phyloP scores from a whole-genome alignment of 2,113 vertebrate species.

The Silurus asotus region DNA sequence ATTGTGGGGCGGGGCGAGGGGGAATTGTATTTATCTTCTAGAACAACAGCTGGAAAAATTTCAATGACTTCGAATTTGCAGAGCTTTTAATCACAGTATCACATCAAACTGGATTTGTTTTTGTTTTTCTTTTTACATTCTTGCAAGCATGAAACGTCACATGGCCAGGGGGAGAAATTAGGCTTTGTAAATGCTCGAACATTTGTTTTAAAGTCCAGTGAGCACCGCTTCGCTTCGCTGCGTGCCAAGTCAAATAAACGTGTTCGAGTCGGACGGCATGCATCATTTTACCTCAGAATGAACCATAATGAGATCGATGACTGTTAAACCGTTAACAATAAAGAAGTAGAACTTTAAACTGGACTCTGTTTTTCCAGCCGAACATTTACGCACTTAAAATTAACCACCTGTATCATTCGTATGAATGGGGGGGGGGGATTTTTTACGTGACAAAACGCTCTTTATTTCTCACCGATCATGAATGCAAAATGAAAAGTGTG shows the following conservation, averaged over 20 bases:
- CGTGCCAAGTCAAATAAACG: neutral
- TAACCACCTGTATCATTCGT: neutral
- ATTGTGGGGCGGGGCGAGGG: neutral
- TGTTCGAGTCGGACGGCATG: neutral
- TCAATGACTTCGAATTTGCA: neutral
- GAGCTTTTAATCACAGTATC: too few species aligned
- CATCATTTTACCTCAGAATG: neutral
- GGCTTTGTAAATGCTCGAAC: neutral
- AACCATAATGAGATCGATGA: neutral
- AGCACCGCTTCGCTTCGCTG: neutral
- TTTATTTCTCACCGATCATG: neutral
- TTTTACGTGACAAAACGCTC: too few species aligned
- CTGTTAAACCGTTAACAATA: neutral
- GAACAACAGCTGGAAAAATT: neutral
- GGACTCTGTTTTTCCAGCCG: neutral
- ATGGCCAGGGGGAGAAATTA: too few species aligned
- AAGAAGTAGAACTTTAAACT: neutral
- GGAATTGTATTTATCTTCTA: neutral
- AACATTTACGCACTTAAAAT: neutral
- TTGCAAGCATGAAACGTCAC: neutral
- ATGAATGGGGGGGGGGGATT: too few species aligned
- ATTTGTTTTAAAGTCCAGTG: neutral
- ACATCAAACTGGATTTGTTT: neutral
- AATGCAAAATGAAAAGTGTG: neutral
- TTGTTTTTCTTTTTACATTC: neutral